Evolutionary conservation across 2,888 invertebrate genomes (phyloP).

Genomic region (Nasonia oneida): DNA sequence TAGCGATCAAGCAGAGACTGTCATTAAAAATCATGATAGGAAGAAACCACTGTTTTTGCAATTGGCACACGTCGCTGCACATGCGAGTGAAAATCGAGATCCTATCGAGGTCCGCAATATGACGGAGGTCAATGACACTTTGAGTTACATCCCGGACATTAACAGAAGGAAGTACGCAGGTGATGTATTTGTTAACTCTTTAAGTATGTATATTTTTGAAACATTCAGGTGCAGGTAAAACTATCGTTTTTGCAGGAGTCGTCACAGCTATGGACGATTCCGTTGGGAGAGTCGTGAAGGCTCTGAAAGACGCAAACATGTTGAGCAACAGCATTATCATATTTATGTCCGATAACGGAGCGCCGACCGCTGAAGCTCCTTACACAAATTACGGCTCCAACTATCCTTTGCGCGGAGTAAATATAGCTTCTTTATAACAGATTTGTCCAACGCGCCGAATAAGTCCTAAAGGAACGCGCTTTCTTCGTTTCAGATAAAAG

Average conservation of each 20-base stretch:
- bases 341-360: constrained; percentile 84
- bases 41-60: constrained; percentile 88
- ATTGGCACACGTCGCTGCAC: constrained; percentile 89
- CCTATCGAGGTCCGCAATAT: constrained; percentile 85
- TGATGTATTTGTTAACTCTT: constrained; percentile 71
- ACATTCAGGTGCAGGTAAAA: not conserved
- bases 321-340: constrained; percentile 83
- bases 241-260: constrained; percentile 79
- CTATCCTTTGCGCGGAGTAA: constrained; percentile 82
- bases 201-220: not conserved
- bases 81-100: constrained; percentile 86
- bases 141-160: constrained; percentile 85
- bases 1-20: constrained; percentile 83
- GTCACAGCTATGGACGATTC: constrained; percentile 83
- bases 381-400: constrained; percentile 82
- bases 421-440: constrained; percentile 60
- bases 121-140: constrained; percentile 84
- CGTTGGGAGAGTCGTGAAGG: constrained; percentile 81
- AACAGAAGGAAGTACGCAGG: constrained; percentile 88
- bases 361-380: constrained; percentile 79
- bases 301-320: constrained; percentile 79
- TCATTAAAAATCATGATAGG: constrained; percentile 82
- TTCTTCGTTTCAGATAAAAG: constrained; percentile 82
- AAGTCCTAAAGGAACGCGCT: not conserved
- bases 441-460: not conserved